phyloP scores from a whole-genome alignment of 2,113 vertebrate species.

The Petrocephalus microphthalmus region DNA sequence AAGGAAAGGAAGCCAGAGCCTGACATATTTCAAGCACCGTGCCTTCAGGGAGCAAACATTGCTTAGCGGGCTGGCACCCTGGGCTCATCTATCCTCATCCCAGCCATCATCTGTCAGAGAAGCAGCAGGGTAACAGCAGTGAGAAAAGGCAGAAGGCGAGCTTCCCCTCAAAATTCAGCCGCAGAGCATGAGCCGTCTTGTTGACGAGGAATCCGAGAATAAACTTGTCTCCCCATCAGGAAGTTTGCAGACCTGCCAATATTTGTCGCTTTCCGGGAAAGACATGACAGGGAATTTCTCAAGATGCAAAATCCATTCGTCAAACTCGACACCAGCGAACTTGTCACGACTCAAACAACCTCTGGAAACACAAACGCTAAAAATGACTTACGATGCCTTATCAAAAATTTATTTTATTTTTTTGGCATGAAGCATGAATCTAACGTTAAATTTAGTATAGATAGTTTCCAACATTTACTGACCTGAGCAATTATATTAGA shows the following conservation, averaged over 20 bases:
- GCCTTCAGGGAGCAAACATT: conserved; percentile 38
- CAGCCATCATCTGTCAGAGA: conserved; percentile 36
- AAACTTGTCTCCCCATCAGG: conserved; percentile 33
- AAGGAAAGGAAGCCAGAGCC: conserved; percentile 31
- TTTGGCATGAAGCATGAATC: conserved; percentile 24
- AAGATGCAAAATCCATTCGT: conserved; percentile 20
- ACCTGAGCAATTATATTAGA: conserved; percentile 4
- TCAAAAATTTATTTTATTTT: conserved; percentile 21
- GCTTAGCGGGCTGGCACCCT: conserved; percentile 31
- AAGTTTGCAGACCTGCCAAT: conserved; percentile 32
- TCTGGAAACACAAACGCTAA: conserved; percentile 16
- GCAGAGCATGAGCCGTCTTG: conserved; percentile 42
- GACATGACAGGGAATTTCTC: conserved; percentile 24
- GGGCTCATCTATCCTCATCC: conserved; percentile 27
- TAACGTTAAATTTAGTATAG: conserved; percentile 26
- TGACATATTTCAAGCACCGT: conserved; percentile 38
- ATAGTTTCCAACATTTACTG: conserved; percentile 13
- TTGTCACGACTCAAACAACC: conserved; percentile 34
- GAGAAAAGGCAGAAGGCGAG: conserved; percentile 18
- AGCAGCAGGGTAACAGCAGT: not conserved
- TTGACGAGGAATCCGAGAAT: conserved; percentile 28
- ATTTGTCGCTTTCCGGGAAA: conserved; percentile 30
- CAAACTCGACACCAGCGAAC: conserved; percentile 7
- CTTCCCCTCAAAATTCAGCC: conserved; percentile 17
- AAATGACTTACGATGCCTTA: conserved; percentile 19